Base-by-base conservation (phyloP, 2,888 invertebrate species). In the Yponomeuta evonymella region DNA sequence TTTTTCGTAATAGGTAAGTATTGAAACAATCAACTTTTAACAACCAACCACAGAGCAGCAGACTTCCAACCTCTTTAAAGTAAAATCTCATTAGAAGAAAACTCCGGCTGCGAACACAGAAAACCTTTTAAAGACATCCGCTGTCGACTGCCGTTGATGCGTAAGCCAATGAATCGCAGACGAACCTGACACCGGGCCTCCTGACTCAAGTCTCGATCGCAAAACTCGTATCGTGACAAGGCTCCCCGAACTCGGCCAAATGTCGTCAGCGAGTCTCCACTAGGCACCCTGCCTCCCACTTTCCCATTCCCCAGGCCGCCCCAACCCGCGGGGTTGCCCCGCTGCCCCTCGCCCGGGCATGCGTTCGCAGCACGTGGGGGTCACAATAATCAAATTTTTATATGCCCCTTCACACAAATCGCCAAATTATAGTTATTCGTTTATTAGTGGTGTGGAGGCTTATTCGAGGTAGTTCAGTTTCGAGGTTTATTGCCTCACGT, bases 221-320 rank as follows among this genome's bases (percentile, higher is more conserved):
- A 36, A 67, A 67, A n/a, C 43, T 29, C 68, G 11, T 69, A 48
- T 69, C 63, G 62, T 36, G 43, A 62, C 63, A 70, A 33, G 43
- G 62, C 62, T 70, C 29, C 81, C 82, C 77, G 77, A 83, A 83
- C 81, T 79, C 82, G 79, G 71, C 85, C 82, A 81, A 87, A 85
- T 86, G 87, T 87, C 87, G 87, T 88, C 88, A 88, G 86, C 85
- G 86, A 86, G 82, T 82, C 83, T 78, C 80, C 78, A 75, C 74
- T 73, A 75, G 77, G n/a, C 72, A 77, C 76, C 78, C 74, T 74
- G 77, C 76, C 76, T 73, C 74, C 43, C 43, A 43, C 43, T 43
- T 33, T 48, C 70, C 70, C 67, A 30, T 68, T 30, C 73, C 51
- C 12, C 65, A 8, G 43, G 6, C 75, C 75, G 71, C 68, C 73